phyloP scores from a whole-genome alignment of 1,140 invertebrate species.

The Trachelipus rathkii region DNA sequence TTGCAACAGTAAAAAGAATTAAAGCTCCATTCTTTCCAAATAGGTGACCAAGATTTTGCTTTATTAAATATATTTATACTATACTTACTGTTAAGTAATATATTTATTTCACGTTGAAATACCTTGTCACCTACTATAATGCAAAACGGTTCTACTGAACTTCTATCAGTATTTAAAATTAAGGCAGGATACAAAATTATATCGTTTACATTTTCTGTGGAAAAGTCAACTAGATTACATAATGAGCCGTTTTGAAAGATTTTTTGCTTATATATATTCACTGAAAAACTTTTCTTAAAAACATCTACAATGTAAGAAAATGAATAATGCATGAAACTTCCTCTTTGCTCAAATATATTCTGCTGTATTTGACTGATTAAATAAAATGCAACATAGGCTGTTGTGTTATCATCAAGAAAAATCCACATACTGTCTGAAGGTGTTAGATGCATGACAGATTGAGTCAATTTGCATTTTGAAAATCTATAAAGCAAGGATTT shows the following conservation, averaged over 20 bases:
- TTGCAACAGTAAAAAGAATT: not conserved
- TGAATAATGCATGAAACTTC: constrained; percentile 13
- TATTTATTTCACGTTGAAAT: not conserved
- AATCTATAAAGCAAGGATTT: constrained; percentile 56
- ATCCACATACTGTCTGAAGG: not conserved
- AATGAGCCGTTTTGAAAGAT: not conserved
- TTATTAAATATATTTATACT: not conserved
- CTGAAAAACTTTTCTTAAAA: not conserved
- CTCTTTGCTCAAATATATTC: constrained; percentile 11
- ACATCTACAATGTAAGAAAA: not conserved
- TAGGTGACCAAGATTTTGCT: constrained; percentile 14
- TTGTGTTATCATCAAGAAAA: not conserved
- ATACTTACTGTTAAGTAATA: not conserved
- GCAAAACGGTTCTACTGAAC: too few species aligned
- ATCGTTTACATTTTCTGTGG: too few species aligned
- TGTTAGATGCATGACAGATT: not conserved
- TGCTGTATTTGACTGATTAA: constrained; percentile 21
- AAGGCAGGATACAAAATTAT: too few species aligned
- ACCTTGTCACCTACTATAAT: too few species aligned
- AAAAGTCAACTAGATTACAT: too few species aligned
- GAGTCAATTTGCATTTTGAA: constrained; percentile 24
- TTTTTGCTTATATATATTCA: not conserved
- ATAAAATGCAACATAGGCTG: constrained; percentile 11
- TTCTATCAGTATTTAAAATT: too few species aligned
- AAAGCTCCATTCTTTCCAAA: not conserved